phyloP scores from a whole-genome alignment of 2,113 vertebrate species.

The Coturnix japonica region DNA sequence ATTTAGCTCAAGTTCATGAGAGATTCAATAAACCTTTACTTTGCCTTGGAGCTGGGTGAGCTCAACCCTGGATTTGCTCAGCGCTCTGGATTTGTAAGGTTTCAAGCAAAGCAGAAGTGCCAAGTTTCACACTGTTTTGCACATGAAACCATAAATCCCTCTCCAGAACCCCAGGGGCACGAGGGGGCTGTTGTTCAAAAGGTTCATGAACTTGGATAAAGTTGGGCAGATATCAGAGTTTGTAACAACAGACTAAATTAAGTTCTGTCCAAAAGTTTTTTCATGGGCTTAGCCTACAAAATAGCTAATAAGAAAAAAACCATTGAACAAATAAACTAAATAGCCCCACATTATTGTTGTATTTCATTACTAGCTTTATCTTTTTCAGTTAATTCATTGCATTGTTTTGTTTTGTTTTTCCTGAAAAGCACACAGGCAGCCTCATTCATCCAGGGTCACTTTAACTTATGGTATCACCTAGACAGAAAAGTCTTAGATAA shows the following conservation, averaged over 20 bases:
- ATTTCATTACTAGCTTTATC: not conserved
- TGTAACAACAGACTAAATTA: conserved; percentile 12
- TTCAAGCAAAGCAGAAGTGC: conserved; percentile 15
- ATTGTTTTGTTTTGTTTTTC: not conserved
- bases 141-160: conserved; percentile 59
- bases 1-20: not conserved
- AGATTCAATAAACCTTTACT: conserved; percentile 19
- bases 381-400: not conserved
- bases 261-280: not conserved
- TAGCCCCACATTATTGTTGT: too few species aligned
- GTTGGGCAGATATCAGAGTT: conserved; percentile 1
- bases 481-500: not conserved
- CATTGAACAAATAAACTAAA: too few species aligned
- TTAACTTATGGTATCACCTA: not conserved
- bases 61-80: not conserved
- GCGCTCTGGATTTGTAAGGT: conserved; percentile 6
- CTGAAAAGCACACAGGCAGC: not conserved
- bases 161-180: conserved; percentile 26
- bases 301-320: not conserved
- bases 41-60: conserved; percentile 14
- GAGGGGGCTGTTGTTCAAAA: not conserved
- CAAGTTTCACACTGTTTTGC: conserved; percentile 65
- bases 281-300: not conserved
- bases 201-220: conserved; percentile 63
- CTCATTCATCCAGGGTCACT: not conserved